Conservation (phyloP, 2,888 invertebrate species). For the Hermaeophaga mercurialis region DNA sequence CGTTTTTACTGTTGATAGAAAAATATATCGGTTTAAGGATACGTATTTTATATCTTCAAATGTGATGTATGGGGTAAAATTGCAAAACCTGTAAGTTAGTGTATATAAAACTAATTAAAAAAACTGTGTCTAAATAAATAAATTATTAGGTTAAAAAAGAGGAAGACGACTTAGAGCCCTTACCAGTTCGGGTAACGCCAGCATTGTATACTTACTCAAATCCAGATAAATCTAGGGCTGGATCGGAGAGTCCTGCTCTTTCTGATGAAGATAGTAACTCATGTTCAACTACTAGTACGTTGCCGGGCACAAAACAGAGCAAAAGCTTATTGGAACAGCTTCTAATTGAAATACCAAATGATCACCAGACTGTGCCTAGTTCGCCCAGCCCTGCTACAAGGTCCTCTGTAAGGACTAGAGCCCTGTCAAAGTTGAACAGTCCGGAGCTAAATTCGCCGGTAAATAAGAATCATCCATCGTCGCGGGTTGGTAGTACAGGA, state of each 20-base stretch:
- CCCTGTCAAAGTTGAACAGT: slow-evolving; percentile 71
- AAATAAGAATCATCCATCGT: slow-evolving; percentile 24
- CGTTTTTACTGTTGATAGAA: no score
- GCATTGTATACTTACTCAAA: slow-evolving; percentile 78
- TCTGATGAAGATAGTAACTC: slow-evolving; percentile 50
- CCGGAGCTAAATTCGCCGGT: slow-evolving; percentile 60
- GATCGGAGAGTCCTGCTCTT: slow-evolving; percentile 51
- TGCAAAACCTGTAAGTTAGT: no score
- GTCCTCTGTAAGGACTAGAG: slow-evolving; percentile 67
- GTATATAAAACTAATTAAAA: no score
- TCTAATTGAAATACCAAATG: slow-evolving; percentile 79
- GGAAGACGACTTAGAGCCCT: slow-evolving; percentile 60
- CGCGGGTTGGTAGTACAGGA: slow-evolving; percentile 16
- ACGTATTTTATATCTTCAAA: no score
- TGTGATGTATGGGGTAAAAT: no score
- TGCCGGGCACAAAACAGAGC: slow-evolving; percentile 55
- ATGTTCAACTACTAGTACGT: slow-evolving; percentile 38
- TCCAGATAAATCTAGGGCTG: slow-evolving; percentile 60
- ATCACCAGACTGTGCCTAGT: slow-evolving; percentile 47
- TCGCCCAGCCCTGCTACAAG: slow-evolving; percentile 56
- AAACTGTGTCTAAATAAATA: no score
- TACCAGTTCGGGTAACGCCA: slow-evolving; percentile 73
- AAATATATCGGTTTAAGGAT: no score
- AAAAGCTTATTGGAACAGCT: slow-evolving; percentile 76
- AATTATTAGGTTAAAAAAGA: slow-evolving; percentile 42